Conservation (phyloP, 2,888 invertebrate species). For the Diachrysia chrysitis region DNA sequence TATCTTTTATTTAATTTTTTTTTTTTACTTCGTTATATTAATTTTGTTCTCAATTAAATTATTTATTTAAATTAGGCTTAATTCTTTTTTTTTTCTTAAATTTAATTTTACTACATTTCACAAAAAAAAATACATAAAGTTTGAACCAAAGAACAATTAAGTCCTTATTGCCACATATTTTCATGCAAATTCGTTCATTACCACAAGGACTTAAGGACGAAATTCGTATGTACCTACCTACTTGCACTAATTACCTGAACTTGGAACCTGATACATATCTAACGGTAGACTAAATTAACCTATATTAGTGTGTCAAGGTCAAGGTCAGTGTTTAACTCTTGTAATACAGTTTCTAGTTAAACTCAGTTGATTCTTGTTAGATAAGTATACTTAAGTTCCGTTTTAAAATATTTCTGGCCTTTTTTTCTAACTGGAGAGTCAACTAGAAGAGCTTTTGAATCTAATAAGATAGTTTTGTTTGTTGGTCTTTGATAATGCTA, state of each 20-base stretch:
- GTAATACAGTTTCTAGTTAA: constrained; percentile 1
- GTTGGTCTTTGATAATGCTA: no score
- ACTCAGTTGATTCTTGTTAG: neutral
- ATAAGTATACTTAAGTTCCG: neutral
- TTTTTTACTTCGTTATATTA: neutral
- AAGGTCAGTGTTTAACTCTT: neutral
- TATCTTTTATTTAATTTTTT: neutral
- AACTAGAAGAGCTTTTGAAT: neutral
- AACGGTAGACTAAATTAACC: constrained; percentile 3
- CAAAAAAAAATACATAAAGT: neutral
- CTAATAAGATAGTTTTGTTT: neutral
- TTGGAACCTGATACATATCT: constrained; percentile 18
- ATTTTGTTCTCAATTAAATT: neutral
- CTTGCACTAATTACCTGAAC: neutral
- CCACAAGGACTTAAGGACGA: neutral
- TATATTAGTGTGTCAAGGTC: constrained; percentile 23
- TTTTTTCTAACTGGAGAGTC: neutral
- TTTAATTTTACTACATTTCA: neutral
- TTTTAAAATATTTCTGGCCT: neutral
- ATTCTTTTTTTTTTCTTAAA: neutral
- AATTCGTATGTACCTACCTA: constrained; percentile 22
- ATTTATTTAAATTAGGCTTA: neutral
- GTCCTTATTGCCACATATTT: neutral
- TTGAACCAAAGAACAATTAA: constrained; percentile 1
- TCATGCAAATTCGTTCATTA: constrained; percentile 11